Percentiles rank a stretch among this genome's conserved stretches.
Evolutionary conservation across 2,888 invertebrate species (phyloP).

Genomic region (Iselma pallidipennis): DNA sequence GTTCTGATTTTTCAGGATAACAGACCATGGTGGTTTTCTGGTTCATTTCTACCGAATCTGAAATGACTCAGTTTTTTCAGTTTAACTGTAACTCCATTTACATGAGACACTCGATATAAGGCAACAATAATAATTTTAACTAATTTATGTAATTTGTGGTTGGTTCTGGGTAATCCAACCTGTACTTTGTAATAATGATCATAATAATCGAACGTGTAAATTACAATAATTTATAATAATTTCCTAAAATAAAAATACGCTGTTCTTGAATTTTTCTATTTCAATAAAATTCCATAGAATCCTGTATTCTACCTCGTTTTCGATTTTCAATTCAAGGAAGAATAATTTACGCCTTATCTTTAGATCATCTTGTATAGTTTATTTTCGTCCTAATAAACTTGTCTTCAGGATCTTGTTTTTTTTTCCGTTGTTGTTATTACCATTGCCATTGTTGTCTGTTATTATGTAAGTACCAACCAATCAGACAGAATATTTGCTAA

Average conservation of each 20-base stretch:
- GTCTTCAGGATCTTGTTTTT: background rate
- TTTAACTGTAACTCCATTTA: no score
- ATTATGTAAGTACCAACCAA: conserved; percentile 13
- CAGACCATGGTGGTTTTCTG: no score
- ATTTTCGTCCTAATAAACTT: conserved; percentile 1
- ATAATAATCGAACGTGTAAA: background rate
- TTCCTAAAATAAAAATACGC: no score
- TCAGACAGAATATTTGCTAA: background rate
- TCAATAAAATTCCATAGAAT: no score
- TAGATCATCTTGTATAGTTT: background rate
- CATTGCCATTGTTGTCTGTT: conserved; percentile 8
- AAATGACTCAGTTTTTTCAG: no score
- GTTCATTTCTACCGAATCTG: no score
- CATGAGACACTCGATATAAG: no score
- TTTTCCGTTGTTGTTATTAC: conserved; percentile 14
- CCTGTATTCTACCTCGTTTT: no score
- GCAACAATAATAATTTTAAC: background rate
- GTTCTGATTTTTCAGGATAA: no score
- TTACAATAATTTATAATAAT: no score
- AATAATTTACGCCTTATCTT: background rate
- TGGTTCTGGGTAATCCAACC: background rate
- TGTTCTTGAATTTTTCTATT: no score
- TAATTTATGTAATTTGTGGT: background rate
- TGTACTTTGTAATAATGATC: background rate
- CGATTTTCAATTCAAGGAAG: no score